Percentiles rank a stretch among this genome's conserved stretches.
Conservation (phyloP, 2,113 vertebrate genomes). For the Ictidomys tridecemlineatus region DNA sequence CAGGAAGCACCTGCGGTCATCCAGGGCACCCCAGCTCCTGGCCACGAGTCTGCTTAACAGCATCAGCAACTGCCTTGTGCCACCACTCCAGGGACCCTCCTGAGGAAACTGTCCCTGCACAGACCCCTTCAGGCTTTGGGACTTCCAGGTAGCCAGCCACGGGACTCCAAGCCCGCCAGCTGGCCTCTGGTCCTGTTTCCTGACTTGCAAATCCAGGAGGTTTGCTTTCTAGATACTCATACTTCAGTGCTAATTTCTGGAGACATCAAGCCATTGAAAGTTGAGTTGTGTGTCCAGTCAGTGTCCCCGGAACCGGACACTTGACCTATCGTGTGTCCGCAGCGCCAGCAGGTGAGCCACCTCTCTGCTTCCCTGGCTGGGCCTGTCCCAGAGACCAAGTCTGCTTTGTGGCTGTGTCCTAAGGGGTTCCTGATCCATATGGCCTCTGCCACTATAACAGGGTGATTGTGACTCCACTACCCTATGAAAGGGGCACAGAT, state of each 20-base stretch:
- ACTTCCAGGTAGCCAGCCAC: neutral
- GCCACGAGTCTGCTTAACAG: neutral
- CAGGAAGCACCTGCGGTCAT: neutral
- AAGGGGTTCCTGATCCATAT: neutral
- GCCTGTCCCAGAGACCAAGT: neutral
- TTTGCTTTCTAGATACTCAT: neutral
- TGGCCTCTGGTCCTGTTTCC: neutral
- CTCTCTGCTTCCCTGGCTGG: neutral
- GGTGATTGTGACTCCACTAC: neutral
- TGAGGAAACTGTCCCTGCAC: neutral
- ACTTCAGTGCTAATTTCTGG: neutral
- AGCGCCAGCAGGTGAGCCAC: neutral
- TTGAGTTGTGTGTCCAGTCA: neutral
- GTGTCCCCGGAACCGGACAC: neutral
- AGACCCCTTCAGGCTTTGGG: neutral
- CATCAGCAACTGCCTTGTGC: neutral
- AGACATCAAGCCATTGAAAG: neutral
- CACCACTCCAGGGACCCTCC: no score
- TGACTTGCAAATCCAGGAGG: neutral
- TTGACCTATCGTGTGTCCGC: neutral
- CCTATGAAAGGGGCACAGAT: neutral
- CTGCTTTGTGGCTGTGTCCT: neutral
- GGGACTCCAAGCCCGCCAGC: neutral
- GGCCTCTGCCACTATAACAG: neutral
- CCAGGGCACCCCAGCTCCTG: neutral